A percentile compares a stretch with the other conserved stretches of the same genome.
phyloP scores from a whole-genome alignment of 2,888 invertebrate species.

The Osmoderma eremita region DNA sequence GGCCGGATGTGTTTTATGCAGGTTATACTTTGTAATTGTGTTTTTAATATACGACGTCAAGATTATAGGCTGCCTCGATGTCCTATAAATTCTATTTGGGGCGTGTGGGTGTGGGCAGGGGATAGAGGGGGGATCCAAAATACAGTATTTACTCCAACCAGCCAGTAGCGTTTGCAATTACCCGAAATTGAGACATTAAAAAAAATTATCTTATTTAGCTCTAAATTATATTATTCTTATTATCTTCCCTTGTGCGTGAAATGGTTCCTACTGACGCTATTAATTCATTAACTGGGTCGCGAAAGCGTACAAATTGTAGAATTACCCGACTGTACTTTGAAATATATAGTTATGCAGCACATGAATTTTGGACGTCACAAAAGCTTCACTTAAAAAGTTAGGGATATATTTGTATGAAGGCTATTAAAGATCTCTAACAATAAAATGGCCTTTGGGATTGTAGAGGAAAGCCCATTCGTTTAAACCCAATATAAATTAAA shows the following conservation, averaged over 20 bases:
- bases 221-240: constrained; percentile 5
- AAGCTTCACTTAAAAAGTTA: too few relatives aligned
- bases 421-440: too few relatives aligned
- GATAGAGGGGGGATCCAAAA: not conserved
- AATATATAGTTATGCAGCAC: too few relatives aligned
- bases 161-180: constrained; percentile 10
- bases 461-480: too few relatives aligned
- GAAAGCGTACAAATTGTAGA: not conserved
- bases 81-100: constrained; percentile 12
- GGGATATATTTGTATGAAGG: too few relatives aligned
- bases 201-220: constrained; percentile 2
- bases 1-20: constrained; percentile 47
- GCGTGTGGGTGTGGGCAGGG: not conserved
- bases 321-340: too few relatives aligned
- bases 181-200: constrained; percentile 12
- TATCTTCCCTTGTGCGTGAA: not conserved
- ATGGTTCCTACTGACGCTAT: not conserved
- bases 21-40: constrained; percentile 49
- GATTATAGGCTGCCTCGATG: constrained; percentile 45
- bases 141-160: not conserved
- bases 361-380: too few relatives aligned
- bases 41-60: constrained; percentile 48
- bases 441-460: too few relatives aligned
- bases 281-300: not conserved
- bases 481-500: too few relatives aligned